Conservation (phyloP, 30 jellyfish, hydroid and myxozoan genomes). For the Aurelia aurita complex sp. Pacific region DNA sequence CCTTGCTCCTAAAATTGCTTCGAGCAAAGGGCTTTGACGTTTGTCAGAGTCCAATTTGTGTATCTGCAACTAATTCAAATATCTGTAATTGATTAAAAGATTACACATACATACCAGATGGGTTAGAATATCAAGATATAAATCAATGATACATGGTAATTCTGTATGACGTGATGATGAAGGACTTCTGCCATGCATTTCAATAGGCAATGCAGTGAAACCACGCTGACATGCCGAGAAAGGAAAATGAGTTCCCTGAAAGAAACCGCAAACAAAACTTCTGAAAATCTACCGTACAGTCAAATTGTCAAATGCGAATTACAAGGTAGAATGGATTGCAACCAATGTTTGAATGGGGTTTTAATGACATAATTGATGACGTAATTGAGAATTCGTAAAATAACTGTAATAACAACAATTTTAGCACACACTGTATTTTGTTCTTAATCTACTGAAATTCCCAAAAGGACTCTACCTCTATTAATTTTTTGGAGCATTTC, state of each 20-base stretch:
- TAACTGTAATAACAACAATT: too few species aligned
- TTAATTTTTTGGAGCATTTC: too few species aligned
- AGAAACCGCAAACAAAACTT: neutral
- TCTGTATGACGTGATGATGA: slow-evolving; percentile 35
- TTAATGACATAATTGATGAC: too few species aligned
- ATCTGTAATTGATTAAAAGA: neutral
- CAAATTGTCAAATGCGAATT: neutral
- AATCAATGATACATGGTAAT: slow-evolving; percentile 69
- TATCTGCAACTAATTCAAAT: neutral
- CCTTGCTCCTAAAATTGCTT: too few species aligned
- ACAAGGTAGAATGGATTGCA: neutral
- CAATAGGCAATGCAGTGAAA: slow-evolving; percentile 86
- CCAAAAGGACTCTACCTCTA: too few species aligned
- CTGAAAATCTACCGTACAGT: neutral
- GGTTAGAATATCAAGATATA: slow-evolving; percentile 51
- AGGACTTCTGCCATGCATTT: slow-evolving; percentile 30
- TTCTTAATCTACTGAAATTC: too few species aligned
- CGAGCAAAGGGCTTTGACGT: too few species aligned
- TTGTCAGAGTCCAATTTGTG: too few species aligned
- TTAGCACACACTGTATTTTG: too few species aligned
- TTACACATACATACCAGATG: slow-evolving; percentile 36
- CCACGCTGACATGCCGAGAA: slow-evolving; percentile 92
- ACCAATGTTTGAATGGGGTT: neutral
- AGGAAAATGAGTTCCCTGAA: slow-evolving; percentile 88
- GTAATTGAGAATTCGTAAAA: too few species aligned